These are phyloP conservation scores for Rhagologus leucostigma DNA, from an alignment of 2,113 vertebrate genomes.

Conservation along the genomic window DNA sequence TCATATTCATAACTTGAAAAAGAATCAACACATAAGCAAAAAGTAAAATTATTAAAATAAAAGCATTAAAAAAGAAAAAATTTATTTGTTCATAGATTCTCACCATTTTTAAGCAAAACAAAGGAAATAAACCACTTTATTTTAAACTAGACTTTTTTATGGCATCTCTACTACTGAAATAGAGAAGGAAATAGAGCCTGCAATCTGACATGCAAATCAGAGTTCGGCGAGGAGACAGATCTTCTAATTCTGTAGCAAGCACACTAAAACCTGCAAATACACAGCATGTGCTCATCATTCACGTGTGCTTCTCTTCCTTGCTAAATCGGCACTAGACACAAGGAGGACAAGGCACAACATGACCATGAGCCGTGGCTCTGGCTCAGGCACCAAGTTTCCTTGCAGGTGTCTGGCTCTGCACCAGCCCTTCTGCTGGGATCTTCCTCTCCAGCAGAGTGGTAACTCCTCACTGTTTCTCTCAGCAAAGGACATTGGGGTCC, in stretches of 20 bases:
- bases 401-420: background rate
- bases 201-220: background rate
- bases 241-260: background rate
- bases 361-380: background rate
- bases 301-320: background rate
- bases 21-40: background rate
- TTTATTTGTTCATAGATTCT: background rate
- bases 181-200: background rate
- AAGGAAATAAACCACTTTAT: background rate
- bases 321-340: background rate
- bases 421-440: background rate
- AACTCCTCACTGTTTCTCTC: background rate
- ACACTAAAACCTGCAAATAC: background rate
- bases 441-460: background rate
- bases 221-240: background rate
- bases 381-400: rapidly evolving
- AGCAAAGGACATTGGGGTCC: background rate
- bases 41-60: background rate
- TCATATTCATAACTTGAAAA: background rate
- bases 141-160: background rate
- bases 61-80: background rate
- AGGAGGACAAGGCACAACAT: background rate
- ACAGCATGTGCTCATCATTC: background rate
- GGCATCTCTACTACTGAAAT: background rate
- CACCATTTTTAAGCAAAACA: background rate